A percentile compares a stretch with the other conserved stretches of the same genome.
These are phyloP conservation scores for Heliconius congener DNA, from an alignment of 1,140 invertebrate species.

Conservation along the genomic window DNA sequence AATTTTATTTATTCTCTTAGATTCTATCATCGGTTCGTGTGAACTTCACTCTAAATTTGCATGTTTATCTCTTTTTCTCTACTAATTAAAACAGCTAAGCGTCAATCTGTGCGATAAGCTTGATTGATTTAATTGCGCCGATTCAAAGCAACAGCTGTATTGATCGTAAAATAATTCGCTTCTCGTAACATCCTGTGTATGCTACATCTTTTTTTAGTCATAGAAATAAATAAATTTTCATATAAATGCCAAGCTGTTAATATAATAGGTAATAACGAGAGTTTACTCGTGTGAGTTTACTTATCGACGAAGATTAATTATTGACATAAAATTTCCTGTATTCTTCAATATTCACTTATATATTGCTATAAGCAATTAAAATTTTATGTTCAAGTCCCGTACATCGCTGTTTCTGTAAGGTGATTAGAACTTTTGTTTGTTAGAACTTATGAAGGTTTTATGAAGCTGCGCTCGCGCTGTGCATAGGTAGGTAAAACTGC, in stretches of 20 bases:
- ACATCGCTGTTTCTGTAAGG: background rate
- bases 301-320: background rate
- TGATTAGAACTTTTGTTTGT: background rate
- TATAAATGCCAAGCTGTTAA: background rate
- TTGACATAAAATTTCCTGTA: conserved; percentile 2
- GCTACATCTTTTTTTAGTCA: conserved; percentile 1
- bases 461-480: no score
- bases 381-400: background rate
- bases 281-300: conserved; percentile 9
- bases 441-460: background rate
- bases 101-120: conserved; percentile 30
- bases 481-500: no score
- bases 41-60: conserved; percentile 35
- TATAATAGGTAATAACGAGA: background rate
- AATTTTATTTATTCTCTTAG: conserved; percentile 27
- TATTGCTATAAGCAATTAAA: background rate
- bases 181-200: conserved; percentile 14
- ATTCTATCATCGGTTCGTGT: conserved; percentile 36
- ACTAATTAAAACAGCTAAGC: conserved; percentile 36
- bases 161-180: conserved; percentile 18
- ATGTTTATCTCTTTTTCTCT: conserved; percentile 34
- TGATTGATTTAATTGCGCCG: conserved; percentile 29
- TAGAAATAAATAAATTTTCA: conserved; percentile 4
- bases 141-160: conserved; percentile 21
- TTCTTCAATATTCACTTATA: background rate